Evolutionary conservation across 2,888 invertebrate species (phyloP).

Genomic region (Glaucopsyche alexis): DNA sequence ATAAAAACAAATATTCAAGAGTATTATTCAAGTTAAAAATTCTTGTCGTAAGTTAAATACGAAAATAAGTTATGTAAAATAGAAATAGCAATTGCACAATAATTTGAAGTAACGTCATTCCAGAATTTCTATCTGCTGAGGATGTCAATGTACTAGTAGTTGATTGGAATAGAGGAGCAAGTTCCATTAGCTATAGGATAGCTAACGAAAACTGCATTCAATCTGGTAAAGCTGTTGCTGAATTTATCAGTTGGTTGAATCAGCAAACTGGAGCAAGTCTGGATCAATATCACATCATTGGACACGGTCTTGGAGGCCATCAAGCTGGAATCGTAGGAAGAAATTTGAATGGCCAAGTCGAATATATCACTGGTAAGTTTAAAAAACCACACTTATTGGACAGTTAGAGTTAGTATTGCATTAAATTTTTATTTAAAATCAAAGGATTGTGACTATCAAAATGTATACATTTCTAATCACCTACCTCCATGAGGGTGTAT

Average conservation of each 20-base stretch:
- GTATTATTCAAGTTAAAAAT: too few relatives aligned
- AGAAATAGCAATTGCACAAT: neutral
- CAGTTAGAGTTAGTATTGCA: too few relatives aligned
- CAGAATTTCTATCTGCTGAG: constrained; percentile 56
- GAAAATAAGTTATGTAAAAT: neutral
- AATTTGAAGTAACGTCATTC: neutral
- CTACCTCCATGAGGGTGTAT: too few relatives aligned
- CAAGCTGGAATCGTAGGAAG: constrained; percentile 60
- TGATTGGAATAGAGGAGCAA: constrained; percentile 61
- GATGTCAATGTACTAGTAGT: constrained; percentile 62
- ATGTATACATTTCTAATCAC: too few relatives aligned
- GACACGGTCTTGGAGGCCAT: constrained; percentile 61
- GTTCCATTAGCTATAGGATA: constrained; percentile 45
- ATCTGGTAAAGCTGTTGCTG: constrained; percentile 56
- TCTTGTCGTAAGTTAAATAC: constrained; percentile 17
- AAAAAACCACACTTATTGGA: too few relatives aligned
- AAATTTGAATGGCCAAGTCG: constrained; percentile 50
- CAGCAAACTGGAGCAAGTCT: constrained; percentile 45
- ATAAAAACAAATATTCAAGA: too few relatives aligned
- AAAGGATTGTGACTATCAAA: too few relatives aligned
- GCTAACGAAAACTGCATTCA: constrained; percentile 54
- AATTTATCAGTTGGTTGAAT: constrained; percentile 59
- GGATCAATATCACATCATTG: constrained; percentile 56
- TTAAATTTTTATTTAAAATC: too few relatives aligned
- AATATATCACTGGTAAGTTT: constrained; percentile 58